Percentiles rank a stretch among this genome's conserved stretches.
Conservation (phyloP, 2,797 vertebrate genomes). For the Neosilurus mollespiculum region DNA sequence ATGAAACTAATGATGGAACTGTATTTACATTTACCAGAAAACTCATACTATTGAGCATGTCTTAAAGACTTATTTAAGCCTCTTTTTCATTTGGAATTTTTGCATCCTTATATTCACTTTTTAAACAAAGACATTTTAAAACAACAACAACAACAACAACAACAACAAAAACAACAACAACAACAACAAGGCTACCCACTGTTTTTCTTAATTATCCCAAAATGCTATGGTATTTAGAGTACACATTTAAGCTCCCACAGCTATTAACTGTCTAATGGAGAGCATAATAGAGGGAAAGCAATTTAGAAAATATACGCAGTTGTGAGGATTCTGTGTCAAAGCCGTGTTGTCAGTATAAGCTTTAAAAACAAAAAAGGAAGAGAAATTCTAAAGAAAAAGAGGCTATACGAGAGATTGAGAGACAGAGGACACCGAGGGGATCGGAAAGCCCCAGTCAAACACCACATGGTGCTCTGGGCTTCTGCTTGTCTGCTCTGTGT, state of each 20-base stretch:
- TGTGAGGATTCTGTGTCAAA: background rate
- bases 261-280: conserved; percentile 35
- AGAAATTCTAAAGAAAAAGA: background rate
- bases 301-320: conserved; percentile 10
- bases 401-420: too few relatives aligned
- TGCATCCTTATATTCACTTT: background rate
- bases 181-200: background rate
- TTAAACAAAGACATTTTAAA: background rate
- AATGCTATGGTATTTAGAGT: background rate
- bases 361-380: background rate
- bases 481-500: too few relatives aligned
- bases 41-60: background rate
- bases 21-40: background rate
- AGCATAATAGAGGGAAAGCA: conserved; percentile 9
- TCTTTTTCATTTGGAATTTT: background rate
- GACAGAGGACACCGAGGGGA: too few relatives aligned
- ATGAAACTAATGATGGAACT: background rate
- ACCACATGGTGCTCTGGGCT: too few relatives aligned
- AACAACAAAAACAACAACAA: background rate
- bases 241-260: conserved; percentile 21
- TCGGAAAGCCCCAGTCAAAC: too few relatives aligned
- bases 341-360: background rate
- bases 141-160: too few relatives aligned
- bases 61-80: background rate
- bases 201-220: conserved; percentile 31